Conservation (phyloP, 2,113 vertebrate species). For the Steatornis caripensis region DNA sequence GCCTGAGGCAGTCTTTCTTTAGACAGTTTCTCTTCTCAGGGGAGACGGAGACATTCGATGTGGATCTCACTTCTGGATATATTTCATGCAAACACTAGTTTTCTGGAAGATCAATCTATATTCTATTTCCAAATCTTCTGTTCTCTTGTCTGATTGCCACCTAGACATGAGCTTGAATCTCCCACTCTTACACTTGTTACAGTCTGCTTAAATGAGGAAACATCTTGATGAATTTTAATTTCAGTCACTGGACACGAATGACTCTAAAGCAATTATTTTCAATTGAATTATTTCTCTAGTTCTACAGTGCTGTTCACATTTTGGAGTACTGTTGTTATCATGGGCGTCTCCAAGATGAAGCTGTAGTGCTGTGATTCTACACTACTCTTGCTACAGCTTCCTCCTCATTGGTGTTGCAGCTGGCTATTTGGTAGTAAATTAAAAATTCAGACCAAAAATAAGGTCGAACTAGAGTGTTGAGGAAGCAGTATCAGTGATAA, state of each 20-base stretch:
- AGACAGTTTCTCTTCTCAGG: not conserved
- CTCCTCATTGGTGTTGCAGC: accelerated
- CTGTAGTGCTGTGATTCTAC: not conserved
- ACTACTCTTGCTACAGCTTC: not conserved
- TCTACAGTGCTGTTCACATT: not conserved
- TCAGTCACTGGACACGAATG: not conserved
- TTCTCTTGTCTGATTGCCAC: not conserved
- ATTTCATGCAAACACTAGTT: not conserved
- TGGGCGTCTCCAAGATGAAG: not conserved
- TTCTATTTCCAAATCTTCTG: not conserved
- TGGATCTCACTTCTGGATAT: not conserved
- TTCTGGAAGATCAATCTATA: not conserved
- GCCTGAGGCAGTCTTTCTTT: not conserved
- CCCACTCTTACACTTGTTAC: not conserved
- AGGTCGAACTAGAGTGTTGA: not conserved
- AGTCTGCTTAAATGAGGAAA: not conserved
- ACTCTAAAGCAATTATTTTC: not conserved
- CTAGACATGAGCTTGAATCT: not conserved
- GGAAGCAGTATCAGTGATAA: not conserved
- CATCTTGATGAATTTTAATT: not conserved
- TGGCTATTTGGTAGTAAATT: not conserved
- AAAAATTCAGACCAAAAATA: not conserved
- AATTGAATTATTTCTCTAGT: not conserved
- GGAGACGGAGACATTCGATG: not conserved
- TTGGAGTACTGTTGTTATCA: not conserved